Evolutionary conservation across 2,113 vertebrate genomes (phyloP).

Genomic region (Pimephales promelas): DNA sequence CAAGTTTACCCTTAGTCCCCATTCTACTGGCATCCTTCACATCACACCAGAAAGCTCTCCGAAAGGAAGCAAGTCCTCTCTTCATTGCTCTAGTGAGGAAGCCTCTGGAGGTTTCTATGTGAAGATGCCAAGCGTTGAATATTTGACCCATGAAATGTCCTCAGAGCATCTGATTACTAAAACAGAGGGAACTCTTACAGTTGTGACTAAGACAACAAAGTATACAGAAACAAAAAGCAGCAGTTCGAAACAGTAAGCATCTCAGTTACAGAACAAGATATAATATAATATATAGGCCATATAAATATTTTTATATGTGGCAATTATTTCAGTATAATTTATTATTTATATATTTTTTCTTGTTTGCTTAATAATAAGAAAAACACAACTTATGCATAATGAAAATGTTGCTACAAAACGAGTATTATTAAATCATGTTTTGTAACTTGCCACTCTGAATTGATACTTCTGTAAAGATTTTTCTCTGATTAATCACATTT

Average conservation of each 20-base stretch:
- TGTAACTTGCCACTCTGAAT: background rate
- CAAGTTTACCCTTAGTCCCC: conserved; percentile 79
- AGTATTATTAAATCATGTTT: conserved; percentile 54
- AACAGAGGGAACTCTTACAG: conserved; percentile 59
- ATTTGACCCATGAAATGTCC: conserved; percentile 65
- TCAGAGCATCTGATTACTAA: conserved; percentile 65
- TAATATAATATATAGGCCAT: background rate
- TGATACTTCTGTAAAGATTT: conserved; percentile 14
- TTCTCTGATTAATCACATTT: background rate
- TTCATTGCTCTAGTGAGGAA: conserved; percentile 66
- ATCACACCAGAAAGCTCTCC: conserved; percentile 74
- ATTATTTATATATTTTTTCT: too few relatives aligned
- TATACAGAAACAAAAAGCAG: conserved; percentile 60
- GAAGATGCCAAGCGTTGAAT: conserved; percentile 75
- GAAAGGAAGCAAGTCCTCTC: conserved; percentile 60
- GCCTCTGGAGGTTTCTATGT: conserved; percentile 73
- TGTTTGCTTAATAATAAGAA: conserved; percentile 43
- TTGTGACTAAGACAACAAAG: conserved; percentile 68
- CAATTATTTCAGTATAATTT: background rate
- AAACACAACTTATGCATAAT: conserved; percentile 46
- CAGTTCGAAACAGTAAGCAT: conserved; percentile 32
- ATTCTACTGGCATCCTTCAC: conserved; percentile 72
- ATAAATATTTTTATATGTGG: conserved; percentile 28
- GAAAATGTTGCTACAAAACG: conserved; percentile 32
- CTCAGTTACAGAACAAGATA: conserved; percentile 22